Evolutionary conservation across 2,113 vertebrate genomes (phyloP).

Genomic region (Sterna hirundo): DNA sequence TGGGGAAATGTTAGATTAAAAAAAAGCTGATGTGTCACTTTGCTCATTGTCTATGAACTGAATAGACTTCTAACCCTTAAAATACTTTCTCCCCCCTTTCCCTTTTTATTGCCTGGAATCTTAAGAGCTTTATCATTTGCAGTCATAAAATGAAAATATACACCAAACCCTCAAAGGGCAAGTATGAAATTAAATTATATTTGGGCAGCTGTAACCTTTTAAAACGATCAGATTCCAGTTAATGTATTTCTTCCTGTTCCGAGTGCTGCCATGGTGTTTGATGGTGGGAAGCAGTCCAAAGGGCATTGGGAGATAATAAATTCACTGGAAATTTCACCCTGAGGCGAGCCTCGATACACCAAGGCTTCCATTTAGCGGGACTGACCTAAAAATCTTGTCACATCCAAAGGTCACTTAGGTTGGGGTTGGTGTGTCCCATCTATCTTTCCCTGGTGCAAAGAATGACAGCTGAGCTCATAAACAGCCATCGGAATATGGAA

Average conservation of each 20-base stretch:
- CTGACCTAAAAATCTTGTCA: slow-evolving; percentile 86
- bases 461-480: slow-evolving; percentile 77
- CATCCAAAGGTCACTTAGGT: slow-evolving; percentile 83
- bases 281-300: slow-evolving; percentile 83
- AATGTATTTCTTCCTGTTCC: slow-evolving; percentile 87
- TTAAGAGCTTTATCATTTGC: slow-evolving; percentile 87
- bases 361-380: slow-evolving; percentile 79
- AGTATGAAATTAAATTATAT: slow-evolving; percentile 90
- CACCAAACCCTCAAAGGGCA: slow-evolving; percentile 87
- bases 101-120: slow-evolving; percentile 82
- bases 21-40: slow-evolving; percentile 73
- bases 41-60: slow-evolving; percentile 66
- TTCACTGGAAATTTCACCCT: slow-evolving; percentile 82
- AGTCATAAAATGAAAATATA: slow-evolving; percentile 88
- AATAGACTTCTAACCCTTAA: slow-evolving; percentile 79
- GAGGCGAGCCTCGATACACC: slow-evolving; percentile 77
- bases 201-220: slow-evolving; percentile 87
- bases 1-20: slow-evolving; percentile 50
- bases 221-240: slow-evolving; percentile 85
- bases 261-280: slow-evolving; percentile 83
- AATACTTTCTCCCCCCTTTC: slow-evolving; percentile 69
- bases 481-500: slow-evolving; percentile 70
- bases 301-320: slow-evolving; percentile 86
- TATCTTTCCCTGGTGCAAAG: slow-evolving; percentile 73
- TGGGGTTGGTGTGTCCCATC: slow-evolving; percentile 79